Conservation (phyloP, 2,888 invertebrate genomes). For the Rhabditoides inermis region DNA sequence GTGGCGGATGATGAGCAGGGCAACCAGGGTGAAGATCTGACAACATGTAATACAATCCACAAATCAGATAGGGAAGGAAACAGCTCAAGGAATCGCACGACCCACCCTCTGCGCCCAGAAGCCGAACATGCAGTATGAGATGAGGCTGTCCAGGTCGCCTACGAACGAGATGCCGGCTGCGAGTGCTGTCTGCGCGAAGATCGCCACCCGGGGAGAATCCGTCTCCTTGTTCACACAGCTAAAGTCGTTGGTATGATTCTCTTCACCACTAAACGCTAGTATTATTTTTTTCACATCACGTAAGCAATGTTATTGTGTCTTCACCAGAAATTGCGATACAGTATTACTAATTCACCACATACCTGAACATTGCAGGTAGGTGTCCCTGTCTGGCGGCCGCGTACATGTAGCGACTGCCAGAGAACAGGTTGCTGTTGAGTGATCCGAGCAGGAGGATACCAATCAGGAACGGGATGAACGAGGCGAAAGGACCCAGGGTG, state of each 20-base stretch:
- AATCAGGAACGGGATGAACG: slow-evolving; percentile 48
- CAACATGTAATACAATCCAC: not conserved
- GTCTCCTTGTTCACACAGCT: slow-evolving; percentile 42
- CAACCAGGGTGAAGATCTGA: slow-evolving; percentile 46
- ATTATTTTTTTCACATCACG: too few relatives aligned
- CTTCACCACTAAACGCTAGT: too few relatives aligned
- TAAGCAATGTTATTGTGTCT: too few relatives aligned
- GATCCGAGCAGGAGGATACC: slow-evolving; percentile 50
- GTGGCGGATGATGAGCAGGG: slow-evolving; percentile 43
- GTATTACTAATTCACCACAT: too few relatives aligned
- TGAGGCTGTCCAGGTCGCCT: slow-evolving; percentile 47
- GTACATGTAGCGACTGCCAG: slow-evolving; percentile 49
- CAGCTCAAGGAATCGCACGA: not conserved
- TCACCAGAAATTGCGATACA: too few relatives aligned
- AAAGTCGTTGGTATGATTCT: too few relatives aligned
- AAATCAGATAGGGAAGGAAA: not conserved
- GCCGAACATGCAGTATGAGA: slow-evolving; percentile 49
- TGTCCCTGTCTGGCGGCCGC: slow-evolving; percentile 50
- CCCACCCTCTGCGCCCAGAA: slow-evolving; percentile 44
- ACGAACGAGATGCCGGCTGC: slow-evolving; percentile 46
- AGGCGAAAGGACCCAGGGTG: slow-evolving; percentile 45
- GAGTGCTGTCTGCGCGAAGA: slow-evolving; percentile 48
- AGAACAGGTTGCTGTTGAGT: slow-evolving; percentile 49
- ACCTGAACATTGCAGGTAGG: slow-evolving; percentile 47
- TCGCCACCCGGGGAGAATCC: slow-evolving; percentile 45